Evolutionary conservation across 2,888 invertebrate species (phyloP).

Genomic region (Sympetrum striolatum): DNA sequence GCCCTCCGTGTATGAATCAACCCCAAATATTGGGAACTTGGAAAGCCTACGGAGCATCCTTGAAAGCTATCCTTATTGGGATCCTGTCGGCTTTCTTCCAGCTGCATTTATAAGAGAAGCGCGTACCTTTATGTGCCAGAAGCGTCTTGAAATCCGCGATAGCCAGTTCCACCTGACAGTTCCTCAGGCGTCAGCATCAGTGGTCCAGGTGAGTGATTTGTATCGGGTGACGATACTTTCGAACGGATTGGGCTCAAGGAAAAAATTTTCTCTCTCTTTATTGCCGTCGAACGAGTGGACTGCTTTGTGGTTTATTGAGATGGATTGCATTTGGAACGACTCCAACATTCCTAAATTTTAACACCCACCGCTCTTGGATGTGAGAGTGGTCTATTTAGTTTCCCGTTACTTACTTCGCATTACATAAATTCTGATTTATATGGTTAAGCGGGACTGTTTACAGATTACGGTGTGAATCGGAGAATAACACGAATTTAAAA

Average conservation of each 20-base stretch:
- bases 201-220: background rate
- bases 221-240: background rate
- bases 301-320: no score
- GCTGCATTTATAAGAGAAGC: constrained; percentile 41
- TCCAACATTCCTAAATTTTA: no score
- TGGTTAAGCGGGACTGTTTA: no score
- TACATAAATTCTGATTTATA: no score
- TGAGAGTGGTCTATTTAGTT: no score
- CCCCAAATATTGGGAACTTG: constrained; percentile 35
- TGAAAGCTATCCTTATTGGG: constrained; percentile 34
- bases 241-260: background rate
- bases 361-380: no score
- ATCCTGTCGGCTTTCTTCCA: constrained; percentile 3
- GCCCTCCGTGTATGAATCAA: constrained; percentile 20
- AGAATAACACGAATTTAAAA: no score
- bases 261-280: no score
- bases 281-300: no score
- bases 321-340: no score
- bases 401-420: no score
- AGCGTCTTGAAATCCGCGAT: background rate
- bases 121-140: background rate
- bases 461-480: no score
- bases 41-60: constrained; percentile 24
- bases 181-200: background rate
- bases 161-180: background rate